Evolutionary conservation across 2,113 vertebrate genomes (phyloP).

Genomic region (Thalassarche chlororhynchos): DNA sequence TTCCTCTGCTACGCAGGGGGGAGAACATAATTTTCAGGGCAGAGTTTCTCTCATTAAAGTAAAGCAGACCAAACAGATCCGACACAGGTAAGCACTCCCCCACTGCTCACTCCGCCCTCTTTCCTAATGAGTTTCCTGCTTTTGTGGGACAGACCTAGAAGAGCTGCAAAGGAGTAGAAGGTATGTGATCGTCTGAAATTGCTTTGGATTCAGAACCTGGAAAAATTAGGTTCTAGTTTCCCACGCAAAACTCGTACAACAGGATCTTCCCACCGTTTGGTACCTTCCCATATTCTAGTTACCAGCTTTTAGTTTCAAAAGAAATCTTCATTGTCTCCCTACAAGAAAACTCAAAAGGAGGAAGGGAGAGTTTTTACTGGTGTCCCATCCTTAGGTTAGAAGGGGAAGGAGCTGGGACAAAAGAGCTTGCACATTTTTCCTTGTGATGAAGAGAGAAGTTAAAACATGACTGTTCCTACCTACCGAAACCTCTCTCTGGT

Average conservation of each 20-base stretch:
- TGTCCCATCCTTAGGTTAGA: background rate
- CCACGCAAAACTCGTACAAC: rapidly evolving
- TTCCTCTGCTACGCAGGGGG: background rate
- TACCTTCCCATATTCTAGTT: background rate
- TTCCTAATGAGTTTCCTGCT: constrained; percentile 56
- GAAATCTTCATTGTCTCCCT: background rate
- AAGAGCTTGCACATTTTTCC: background rate
- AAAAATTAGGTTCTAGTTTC: background rate
- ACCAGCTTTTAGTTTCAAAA: background rate
- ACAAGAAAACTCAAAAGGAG: background rate
- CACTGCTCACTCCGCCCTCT: constrained; percentile 34
- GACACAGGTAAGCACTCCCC: constrained; percentile 32
- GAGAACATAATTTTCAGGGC: background rate
- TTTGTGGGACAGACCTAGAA: constrained; percentile 9
- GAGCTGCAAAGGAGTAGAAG: background rate
- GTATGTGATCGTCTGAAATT: background rate
- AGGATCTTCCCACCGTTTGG: background rate
- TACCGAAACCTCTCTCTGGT: background rate
- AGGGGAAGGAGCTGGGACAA: background rate
- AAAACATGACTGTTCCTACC: constrained; percentile 30
- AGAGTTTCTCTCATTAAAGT: background rate
- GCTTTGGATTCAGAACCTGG: background rate
- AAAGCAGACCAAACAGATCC: background rate
- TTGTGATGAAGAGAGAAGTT: constrained; percentile 51
- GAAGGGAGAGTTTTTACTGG: background rate